Evolutionary conservation across 64 coral and sea anemone genomes (phyloP), one percentile per base, ranked within the genome.

Genomic region (Montipora cactus): DNA sequence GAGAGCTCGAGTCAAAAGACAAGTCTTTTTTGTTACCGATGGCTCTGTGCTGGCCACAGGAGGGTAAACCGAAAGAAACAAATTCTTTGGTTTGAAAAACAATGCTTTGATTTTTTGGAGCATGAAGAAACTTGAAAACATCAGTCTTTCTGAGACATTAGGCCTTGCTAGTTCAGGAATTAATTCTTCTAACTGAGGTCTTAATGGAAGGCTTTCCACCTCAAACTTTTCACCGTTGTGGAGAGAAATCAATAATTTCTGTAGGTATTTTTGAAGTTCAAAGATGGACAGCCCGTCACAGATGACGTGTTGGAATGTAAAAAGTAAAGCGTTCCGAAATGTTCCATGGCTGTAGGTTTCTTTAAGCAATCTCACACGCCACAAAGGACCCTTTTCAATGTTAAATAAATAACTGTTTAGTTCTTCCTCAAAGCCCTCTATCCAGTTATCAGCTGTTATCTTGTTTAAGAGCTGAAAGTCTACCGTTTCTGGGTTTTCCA

Each of bases 391-490:
- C 2, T 77, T 77, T 2, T 7, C 59, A 53, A 83, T 68, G 49
- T 90, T 52, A 37, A 76, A 78, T 49, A 85, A 77, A 59, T 88
- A 66, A 49, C 77, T 71, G 47, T 84, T 70, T 69, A 95, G 19
- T 79, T 95, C 93, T 90, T 76, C 79, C 12, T 90, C 87, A 48
- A 95, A 86, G 47, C 77, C 89, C 72, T 90, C 74, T 20, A 14
- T 53, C 93, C 93, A 95, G 58, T 95, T 67, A 79, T 70, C 61
- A 19, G 93, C 93, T 10, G 79, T 90, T 51, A 75, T 75, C 69
- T 67, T 69, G 19, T 85, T 23, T 22, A 61, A 21, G 16, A 90
- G 76, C 20, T 95, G 70, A 85, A 95, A 74, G 28, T 84, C 47
- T 5, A 66, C 14, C 66, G 81, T 83, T n/a, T 84, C 80, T 62